These are phyloP conservation scores for Ochropleura leucogaster DNA, from an alignment of 2,888 invertebrate genomes.

Conservation along the genomic window DNA sequence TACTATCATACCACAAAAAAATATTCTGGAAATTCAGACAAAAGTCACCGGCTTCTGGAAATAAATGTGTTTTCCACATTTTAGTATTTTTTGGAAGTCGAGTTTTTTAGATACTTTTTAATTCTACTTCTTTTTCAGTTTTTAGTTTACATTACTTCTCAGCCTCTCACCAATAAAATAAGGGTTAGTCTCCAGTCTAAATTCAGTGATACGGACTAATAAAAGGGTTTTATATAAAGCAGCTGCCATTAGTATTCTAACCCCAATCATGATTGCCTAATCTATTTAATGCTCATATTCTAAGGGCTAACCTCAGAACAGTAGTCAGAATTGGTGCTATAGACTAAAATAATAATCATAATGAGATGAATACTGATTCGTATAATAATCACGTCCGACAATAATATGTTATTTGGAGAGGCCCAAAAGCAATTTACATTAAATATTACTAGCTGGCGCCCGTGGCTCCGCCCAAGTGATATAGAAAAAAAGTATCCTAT, in stretches of 20 bases:
- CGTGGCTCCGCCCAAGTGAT: too few relatives aligned
- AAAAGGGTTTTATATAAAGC: slow-evolving; percentile 1
- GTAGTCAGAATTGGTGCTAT: neutral
- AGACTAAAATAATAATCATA: neutral
- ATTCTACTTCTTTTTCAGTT: too few relatives aligned
- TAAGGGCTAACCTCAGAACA: neutral
- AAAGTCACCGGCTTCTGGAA: too few relatives aligned
- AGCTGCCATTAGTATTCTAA: neutral
- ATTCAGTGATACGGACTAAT: neutral
- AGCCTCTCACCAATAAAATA: neutral
- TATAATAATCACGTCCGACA: neutral
- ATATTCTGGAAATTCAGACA: too few relatives aligned
- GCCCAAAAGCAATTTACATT: neutral
- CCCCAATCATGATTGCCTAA: neutral
- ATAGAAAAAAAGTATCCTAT: too few relatives aligned
- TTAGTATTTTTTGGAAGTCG: too few relatives aligned
- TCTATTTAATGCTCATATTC: slow-evolving; percentile 1
- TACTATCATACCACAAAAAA: too few relatives aligned
- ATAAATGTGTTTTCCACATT: too few relatives aligned
- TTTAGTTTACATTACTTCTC: too few relatives aligned
- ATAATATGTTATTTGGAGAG: neutral
- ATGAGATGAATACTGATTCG: neutral
- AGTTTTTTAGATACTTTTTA: too few relatives aligned
- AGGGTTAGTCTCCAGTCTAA: neutral
- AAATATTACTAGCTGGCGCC: neutral